phyloP scores from a whole-genome alignment of 37 sponge, comb jelly and placozoan species.

The Chondrosia reniformis region DNA sequence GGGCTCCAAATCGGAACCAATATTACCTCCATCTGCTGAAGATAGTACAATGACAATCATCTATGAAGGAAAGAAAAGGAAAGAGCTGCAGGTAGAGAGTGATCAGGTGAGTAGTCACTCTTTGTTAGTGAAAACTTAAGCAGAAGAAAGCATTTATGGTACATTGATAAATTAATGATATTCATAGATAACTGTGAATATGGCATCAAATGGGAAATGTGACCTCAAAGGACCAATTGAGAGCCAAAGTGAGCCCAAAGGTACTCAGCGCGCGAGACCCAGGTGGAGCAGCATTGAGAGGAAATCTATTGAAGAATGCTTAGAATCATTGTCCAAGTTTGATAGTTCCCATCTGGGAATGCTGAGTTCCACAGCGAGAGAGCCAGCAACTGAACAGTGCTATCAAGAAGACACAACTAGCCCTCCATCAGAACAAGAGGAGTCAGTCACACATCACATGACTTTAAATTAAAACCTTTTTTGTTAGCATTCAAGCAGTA shows the following conservation, averaged over 20 bases:
- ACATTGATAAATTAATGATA: too few relatives aligned
- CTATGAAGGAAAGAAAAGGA: not conserved
- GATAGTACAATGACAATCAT: not conserved
- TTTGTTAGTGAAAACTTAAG: too few relatives aligned
- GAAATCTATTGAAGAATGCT: constrained; percentile 22
- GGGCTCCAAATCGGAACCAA: constrained; percentile 3
- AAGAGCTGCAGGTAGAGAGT: not conserved
- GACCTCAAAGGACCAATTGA: not conserved
- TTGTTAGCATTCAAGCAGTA: not conserved
- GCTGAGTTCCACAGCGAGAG: too few relatives aligned
- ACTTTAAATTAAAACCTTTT: too few relatives aligned
- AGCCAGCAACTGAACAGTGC: too few relatives aligned
- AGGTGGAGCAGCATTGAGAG: not conserved
- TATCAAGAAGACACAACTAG: too few relatives aligned
- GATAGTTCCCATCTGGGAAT: constrained; percentile 43
- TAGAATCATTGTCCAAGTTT: constrained; percentile 47
- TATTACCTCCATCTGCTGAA: constrained; percentile 3
- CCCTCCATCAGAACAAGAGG: too few relatives aligned
- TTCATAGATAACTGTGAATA: not conserved
- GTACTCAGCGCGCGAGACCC: not conserved
- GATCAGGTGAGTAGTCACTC: too few relatives aligned
- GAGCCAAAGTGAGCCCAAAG: not conserved
- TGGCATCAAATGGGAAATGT: too few relatives aligned
- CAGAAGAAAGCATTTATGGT: too few relatives aligned
- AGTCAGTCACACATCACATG: too few relatives aligned